Evolutionary conservation across 2,113 vertebrate genomes (phyloP).

Genomic region (Phyllostomus discolor): DNA sequence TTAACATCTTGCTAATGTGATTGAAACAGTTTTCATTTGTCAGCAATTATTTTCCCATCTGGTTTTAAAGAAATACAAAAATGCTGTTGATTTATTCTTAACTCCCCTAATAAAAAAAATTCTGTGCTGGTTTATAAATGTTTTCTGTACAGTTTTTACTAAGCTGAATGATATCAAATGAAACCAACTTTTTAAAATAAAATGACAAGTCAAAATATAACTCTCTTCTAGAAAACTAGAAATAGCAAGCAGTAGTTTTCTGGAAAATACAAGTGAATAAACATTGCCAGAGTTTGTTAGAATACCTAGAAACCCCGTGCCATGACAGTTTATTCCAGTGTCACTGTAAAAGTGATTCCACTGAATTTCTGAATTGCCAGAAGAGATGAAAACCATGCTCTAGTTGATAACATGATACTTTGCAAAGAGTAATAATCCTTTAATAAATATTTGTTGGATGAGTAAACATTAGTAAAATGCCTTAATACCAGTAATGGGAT

Average conservation of each 20-base stretch:
- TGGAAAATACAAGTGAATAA: slow-evolving; percentile 15
- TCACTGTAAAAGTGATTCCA: neutral
- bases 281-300: neutral
- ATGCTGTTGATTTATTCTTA: neutral
- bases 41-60: neutral
- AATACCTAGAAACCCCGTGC: neutral
- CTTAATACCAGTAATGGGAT: neutral
- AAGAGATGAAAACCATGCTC: neutral
- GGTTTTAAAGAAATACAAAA: neutral
- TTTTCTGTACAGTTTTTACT: neutral
- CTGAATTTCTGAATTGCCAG: neutral
- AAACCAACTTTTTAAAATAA: neutral
- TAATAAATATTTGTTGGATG: neutral
- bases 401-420: neutral
- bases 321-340: neutral
- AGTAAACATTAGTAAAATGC: neutral
- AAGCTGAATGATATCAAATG: neutral
- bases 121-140: neutral
- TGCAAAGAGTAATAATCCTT: neutral
- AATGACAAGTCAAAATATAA: neutral
- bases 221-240: neutral
- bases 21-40: neutral
- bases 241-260: neutral
- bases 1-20: neutral
- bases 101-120: neutral